Conservation (phyloP, 2,113 vertebrate genomes). For the Grammomys dolichurus region DNA sequence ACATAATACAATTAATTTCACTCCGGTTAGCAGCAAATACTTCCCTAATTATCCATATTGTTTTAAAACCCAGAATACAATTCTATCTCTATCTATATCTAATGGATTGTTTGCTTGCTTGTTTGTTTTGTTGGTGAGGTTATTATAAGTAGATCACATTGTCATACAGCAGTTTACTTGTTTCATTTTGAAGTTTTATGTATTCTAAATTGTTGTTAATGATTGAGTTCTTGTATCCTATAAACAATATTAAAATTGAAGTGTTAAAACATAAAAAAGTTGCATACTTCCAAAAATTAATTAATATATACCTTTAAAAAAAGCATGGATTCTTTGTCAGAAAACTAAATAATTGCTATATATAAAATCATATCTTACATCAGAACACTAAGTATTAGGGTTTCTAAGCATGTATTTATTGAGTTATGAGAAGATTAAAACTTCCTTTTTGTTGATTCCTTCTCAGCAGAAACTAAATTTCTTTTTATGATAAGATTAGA, state of each 20-base stretch:
- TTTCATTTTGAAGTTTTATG: neutral
- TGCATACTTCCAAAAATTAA: neutral
- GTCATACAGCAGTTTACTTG: neutral
- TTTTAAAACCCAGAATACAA: neutral
- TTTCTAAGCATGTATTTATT: neutral
- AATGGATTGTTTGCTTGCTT: neutral
- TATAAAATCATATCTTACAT: constrained; percentile 38
- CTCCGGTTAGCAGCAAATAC: neutral
- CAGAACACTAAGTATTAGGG: neutral
- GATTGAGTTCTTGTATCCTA: neutral
- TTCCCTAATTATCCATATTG: neutral
- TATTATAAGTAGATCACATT: neutral
- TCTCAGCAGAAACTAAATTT: neutral
- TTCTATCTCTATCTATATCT: neutral
- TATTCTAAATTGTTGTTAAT: neutral
- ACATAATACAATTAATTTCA: neutral
- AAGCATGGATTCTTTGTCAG: constrained; percentile 18
- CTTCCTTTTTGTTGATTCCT: neutral
- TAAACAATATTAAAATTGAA: neutral
- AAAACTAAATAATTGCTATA: constrained; percentile 28
- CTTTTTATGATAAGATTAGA: neutral
- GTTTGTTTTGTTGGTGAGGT: neutral
- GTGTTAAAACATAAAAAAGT: neutral
- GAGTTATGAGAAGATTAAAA: neutral
- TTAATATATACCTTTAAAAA: neutral